These are phyloP conservation scores for Argyresthia albistria DNA, from an alignment of 2,888 invertebrate species.

Conservation along the genomic window DNA sequence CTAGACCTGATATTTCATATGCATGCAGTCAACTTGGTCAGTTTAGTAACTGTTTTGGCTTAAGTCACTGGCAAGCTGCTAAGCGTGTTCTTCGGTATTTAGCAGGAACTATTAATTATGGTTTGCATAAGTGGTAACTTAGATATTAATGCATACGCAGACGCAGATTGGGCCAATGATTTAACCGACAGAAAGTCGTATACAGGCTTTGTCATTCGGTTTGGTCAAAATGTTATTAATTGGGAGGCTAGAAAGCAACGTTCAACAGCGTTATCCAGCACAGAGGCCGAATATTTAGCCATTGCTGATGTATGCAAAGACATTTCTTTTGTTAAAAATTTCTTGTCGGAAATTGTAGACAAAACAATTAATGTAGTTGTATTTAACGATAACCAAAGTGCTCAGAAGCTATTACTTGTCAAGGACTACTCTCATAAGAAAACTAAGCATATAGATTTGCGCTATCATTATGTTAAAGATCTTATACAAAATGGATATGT, in stretches of 20 bases:
- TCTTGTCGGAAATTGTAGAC: constrained; percentile 5
- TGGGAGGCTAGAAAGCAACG: constrained; percentile 15
- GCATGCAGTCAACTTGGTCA: constrained; percentile 12
- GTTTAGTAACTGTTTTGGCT: constrained; percentile 10
- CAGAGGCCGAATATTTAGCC: constrained; percentile 15
- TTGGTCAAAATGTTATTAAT: constrained; percentile 7
- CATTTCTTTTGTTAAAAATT: constrained; percentile 6
- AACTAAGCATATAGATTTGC: constrained; percentile 11
- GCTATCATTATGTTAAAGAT: constrained; percentile 10
- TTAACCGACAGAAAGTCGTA: constrained; percentile 12
- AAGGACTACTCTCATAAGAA: constrained; percentile 10
- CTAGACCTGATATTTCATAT: constrained; percentile 13
- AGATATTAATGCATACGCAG: constrained; percentile 6
- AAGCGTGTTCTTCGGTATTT: constrained; percentile 14
- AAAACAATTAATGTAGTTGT: constrained; percentile 1
- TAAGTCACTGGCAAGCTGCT: constrained; percentile 9
- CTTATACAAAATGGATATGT: not conserved
- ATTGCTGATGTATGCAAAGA: constrained; percentile 12
- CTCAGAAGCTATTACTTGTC: constrained; percentile 7
- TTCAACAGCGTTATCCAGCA: constrained; percentile 12
- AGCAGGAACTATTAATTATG: constrained; percentile 8
- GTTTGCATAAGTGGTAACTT: constrained; percentile 4
- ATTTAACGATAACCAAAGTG: constrained; percentile 12
- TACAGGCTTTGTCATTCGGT: constrained; percentile 12
- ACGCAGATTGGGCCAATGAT: constrained; percentile 13